Conservation (phyloP, 1,140 invertebrate genomes). For the Bombus turneri region DNA sequence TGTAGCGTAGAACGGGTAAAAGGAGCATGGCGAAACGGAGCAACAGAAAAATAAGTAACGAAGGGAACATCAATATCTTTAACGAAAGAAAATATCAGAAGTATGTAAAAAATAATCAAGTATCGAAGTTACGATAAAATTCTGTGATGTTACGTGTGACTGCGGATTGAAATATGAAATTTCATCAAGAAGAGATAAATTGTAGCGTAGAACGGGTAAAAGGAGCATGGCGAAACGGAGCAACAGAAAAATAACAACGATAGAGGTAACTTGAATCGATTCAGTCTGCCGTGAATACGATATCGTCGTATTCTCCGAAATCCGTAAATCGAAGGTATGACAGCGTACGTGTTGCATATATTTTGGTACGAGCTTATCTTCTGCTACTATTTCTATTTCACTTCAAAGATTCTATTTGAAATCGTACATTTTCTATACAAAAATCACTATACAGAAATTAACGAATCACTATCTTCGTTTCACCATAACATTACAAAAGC, state of each 20-base stretch:
- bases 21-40: neutral
- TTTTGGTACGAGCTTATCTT: neutral
- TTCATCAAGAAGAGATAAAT: neutral
- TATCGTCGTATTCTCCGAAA: constrained; percentile 20
- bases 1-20: neutral
- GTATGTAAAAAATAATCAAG: too few relatives aligned
- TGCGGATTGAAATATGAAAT: neutral
- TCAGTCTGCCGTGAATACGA: constrained; percentile 25
- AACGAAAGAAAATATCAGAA: too few relatives aligned
- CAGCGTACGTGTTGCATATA: neutral
- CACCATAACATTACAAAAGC: too few relatives aligned
- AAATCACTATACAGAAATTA: too few relatives aligned
- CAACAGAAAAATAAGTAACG: too few relatives aligned
- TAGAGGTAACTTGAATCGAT: constrained; percentile 22
- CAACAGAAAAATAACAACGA: constrained; percentile 31
- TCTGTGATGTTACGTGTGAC: neutral
- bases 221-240: neutral
- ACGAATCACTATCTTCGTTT: too few relatives aligned
- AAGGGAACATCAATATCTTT: too few relatives aligned
- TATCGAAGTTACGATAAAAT: too few relatives aligned
- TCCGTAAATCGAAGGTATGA: constrained; percentile 3
- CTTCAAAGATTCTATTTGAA: neutral
- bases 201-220: neutral
- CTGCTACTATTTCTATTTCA: neutral
- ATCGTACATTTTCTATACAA: too few relatives aligned